Conservation (phyloP, 35 echinoderm and acorn worm genomes). For the Holothuria glaberrima region DNA sequence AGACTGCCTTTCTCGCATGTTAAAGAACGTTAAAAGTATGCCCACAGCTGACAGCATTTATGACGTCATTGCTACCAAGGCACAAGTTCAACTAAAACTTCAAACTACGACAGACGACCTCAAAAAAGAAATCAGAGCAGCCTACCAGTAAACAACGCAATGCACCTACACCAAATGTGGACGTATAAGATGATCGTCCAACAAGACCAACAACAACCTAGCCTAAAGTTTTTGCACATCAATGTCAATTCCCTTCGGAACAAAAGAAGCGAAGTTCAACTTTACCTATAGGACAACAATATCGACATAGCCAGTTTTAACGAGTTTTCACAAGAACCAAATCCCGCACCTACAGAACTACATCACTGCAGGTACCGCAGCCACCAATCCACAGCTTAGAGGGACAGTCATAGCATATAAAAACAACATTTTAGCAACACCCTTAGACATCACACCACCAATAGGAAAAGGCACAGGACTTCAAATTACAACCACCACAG, state of each 20-base stretch:
- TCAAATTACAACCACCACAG: not conserved
- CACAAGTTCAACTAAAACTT: not conserved
- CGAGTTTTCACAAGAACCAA: not conserved
- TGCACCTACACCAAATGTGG: not conserved
- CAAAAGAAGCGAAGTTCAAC: constrained; percentile 9
- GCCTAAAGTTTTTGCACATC: not conserved
- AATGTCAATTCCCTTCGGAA: constrained; percentile 16
- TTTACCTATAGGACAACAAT: not conserved
- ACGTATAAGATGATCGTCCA: not conserved
- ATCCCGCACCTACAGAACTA: not conserved
- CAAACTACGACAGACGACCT: not conserved
- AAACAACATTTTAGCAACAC: no score
- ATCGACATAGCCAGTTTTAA: constrained; percentile 43
- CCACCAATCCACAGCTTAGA: no score
- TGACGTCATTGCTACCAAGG: not conserved
- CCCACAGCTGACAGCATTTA: not conserved
- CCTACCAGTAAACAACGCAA: not conserved
- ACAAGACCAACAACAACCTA: not conserved
- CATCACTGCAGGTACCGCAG: not conserved
- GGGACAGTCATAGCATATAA: no score
- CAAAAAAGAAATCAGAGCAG: not conserved
- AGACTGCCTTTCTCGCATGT: not conserved
- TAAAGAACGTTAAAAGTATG: not conserved
- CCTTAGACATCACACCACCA: not conserved
- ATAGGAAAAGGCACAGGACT: not conserved